phyloP scores from a whole-genome alignment of 92 coral and sea anemone species.

The Epizoanthus scotinus region DNA sequence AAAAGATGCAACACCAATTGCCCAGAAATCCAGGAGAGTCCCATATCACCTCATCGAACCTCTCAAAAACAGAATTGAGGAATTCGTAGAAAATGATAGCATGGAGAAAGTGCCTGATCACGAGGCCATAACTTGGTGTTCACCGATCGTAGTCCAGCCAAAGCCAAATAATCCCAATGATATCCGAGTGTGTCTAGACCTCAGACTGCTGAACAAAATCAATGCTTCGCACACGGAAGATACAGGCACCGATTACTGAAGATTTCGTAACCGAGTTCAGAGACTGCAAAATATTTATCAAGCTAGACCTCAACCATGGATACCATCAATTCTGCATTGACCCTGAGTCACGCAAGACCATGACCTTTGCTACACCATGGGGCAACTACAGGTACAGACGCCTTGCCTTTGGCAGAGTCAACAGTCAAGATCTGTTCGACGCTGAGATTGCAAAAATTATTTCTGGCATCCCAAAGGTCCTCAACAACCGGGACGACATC shows the following conservation, averaged over 20 bases:
- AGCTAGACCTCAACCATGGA: constrained; percentile 52
- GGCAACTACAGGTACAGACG: constrained; percentile 53
- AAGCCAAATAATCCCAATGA: constrained; percentile 66
- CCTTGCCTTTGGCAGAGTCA: constrained; percentile 56
- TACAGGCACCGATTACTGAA: constrained; percentile 44
- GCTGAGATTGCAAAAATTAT: constrained; percentile 44
- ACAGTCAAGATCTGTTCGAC: constrained; percentile 62
- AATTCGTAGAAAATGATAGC: constrained; percentile 24
- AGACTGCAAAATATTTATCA: constrained; percentile 28
- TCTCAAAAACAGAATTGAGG: constrained; percentile 31
- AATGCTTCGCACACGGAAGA: constrained; percentile 38
- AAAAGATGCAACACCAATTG: constrained; percentile 44
- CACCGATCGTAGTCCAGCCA: constrained; percentile 61
- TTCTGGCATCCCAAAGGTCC: constrained; percentile 35
- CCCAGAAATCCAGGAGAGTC: constrained; percentile 52
- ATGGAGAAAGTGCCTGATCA: constrained; percentile 44
- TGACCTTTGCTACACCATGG: constrained; percentile 63
- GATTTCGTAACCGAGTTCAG: constrained; percentile 36
- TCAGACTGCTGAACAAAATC: constrained; percentile 48
- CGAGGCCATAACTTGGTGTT: constrained; percentile 60
- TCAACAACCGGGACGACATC: constrained; percentile 49
- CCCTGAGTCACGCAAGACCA: constrained; percentile 52
- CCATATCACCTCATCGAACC: constrained; percentile 38
- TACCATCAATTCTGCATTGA: constrained; percentile 64
- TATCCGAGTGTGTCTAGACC: constrained; percentile 67